These are phyloP conservation scores for Chrysolina haemoptera DNA, from an alignment of 2,888 invertebrate genomes.

Conservation along the genomic window DNA sequence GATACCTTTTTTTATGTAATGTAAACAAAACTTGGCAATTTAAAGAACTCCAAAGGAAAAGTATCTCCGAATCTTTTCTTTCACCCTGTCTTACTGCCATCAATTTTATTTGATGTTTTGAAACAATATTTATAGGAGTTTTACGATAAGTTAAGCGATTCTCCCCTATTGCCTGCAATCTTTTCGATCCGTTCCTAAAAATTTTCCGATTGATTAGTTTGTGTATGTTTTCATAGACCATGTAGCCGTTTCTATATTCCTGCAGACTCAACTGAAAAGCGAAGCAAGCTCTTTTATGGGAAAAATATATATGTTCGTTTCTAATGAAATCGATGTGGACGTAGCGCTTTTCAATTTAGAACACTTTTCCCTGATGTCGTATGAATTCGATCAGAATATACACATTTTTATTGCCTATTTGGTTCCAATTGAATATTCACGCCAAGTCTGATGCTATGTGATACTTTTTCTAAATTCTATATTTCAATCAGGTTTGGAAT, in stretches of 20 bases:
- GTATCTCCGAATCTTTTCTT: slow-evolving; percentile 14
- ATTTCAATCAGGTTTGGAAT: neutral
- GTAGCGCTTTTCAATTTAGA: slow-evolving; percentile 34
- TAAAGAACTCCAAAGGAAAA: slow-evolving; percentile 26
- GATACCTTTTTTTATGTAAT: slow-evolving; percentile 24
- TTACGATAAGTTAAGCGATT: slow-evolving; percentile 20
- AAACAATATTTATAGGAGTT: slow-evolving; percentile 29
- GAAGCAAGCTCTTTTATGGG: neutral
- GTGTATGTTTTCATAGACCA: slow-evolving; percentile 3
- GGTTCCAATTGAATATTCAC: slow-evolving; percentile 32
- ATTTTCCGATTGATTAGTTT: slow-evolving; percentile 11
- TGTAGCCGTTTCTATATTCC: slow-evolving; percentile 6
- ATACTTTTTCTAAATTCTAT: slow-evolving; percentile 38
- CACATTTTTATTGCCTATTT: slow-evolving; percentile 36
- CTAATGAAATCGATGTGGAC: slow-evolving; percentile 35
- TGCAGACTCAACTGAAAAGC: slow-evolving; percentile 4
- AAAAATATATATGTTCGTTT: slow-evolving; percentile 10
- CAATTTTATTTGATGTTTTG: slow-evolving; percentile 22
- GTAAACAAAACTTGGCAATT: slow-evolving; percentile 30
- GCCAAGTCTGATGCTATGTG: slow-evolving; percentile 34
- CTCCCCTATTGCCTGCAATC: neutral
- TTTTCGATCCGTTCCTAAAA: neutral
- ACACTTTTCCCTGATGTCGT: slow-evolving; percentile 30
- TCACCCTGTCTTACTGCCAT: neutral
- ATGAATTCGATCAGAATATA: slow-evolving; percentile 32